Percentiles rank a stretch among this genome's conserved stretches.
These are phyloP conservation scores for Eurois occulta DNA, from an alignment of 2,888 invertebrate genomes.

Conservation along the genomic window DNA sequence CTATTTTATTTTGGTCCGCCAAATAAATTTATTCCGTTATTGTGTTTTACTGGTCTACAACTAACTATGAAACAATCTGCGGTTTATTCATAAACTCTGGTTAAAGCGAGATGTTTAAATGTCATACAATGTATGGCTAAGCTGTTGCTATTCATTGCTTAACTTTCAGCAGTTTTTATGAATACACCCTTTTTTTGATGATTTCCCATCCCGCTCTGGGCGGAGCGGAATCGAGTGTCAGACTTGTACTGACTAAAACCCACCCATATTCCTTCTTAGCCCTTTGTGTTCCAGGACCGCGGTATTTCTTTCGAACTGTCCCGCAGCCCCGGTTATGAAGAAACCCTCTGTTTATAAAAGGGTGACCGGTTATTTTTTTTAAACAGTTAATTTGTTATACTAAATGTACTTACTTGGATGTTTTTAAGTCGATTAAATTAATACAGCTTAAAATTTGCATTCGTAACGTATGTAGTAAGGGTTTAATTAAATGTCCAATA, in stretches of 20 bases:
- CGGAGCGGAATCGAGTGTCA: too few species aligned
- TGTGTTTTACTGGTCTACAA: background rate
- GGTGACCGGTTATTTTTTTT: background rate
- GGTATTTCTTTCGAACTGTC: too few species aligned
- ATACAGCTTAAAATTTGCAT: slow-evolving; percentile 5
- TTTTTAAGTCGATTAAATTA: background rate
- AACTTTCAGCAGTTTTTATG: background rate
- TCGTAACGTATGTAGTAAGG: background rate
- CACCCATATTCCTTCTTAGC: too few species aligned
- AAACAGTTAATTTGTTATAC: background rate
- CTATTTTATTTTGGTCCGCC: background rate
- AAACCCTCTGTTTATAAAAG: background rate
- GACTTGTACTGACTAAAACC: too few species aligned
- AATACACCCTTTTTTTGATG: too few species aligned
- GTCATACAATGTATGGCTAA: background rate
- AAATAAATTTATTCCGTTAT: background rate
- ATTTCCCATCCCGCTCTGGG: too few species aligned
- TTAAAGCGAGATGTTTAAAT: background rate
- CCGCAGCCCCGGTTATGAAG: too few species aligned
- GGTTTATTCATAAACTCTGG: background rate
- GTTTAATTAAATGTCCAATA: background rate
- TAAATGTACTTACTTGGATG: background rate
- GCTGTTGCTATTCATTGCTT: background rate
- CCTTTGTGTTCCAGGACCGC: too few species aligned
- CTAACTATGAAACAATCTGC: background rate